phyloP scores from a whole-genome alignment of 2,888 invertebrate genomes.

The Sesia apiformis region DNA sequence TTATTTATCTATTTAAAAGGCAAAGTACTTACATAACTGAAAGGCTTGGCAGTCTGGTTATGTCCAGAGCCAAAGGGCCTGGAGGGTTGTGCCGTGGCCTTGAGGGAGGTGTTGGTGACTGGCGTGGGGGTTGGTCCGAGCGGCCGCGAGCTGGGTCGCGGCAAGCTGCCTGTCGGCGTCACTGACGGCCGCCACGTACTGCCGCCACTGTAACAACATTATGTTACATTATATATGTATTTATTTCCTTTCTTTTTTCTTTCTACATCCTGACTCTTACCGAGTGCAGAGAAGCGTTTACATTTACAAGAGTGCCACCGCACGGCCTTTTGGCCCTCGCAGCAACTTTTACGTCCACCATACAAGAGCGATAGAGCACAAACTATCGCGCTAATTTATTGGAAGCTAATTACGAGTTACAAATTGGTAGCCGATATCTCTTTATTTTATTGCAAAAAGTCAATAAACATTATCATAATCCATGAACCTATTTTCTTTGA shows the following conservation, averaged over 20 bases:
- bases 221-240: background rate
- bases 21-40: conserved; percentile 68
- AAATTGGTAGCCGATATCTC: too few species aligned
- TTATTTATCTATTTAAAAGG: background rate
- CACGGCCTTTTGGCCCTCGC: too few species aligned
- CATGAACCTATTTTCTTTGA: too few species aligned
- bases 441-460: too few species aligned
- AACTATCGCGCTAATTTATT: too few species aligned
- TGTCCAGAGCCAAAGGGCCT: conserved; percentile 89
- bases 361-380: too few species aligned
- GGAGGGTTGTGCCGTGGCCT: conserved; percentile 80
- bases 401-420: too few species aligned
- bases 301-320: too few species aligned
- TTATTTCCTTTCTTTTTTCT: background rate
- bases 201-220: conserved; percentile 79
- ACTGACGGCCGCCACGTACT: conserved; percentile 94
- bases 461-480: too few species aligned
- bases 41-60: conserved; percentile 92
- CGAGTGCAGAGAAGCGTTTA: too few species aligned
- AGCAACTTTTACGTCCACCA: too few species aligned
- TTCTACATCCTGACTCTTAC: too few species aligned
- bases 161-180: conserved; percentile 84
- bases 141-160: conserved; percentile 72
- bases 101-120: conserved; percentile 91
- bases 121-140: conserved; percentile 76